A percentile compares a stretch with the other conserved stretches of the same genome.
These are phyloP conservation scores for Caerostris darwini DNA, from an alignment of 1,140 invertebrate genomes.

Conservation along the genomic window DNA sequence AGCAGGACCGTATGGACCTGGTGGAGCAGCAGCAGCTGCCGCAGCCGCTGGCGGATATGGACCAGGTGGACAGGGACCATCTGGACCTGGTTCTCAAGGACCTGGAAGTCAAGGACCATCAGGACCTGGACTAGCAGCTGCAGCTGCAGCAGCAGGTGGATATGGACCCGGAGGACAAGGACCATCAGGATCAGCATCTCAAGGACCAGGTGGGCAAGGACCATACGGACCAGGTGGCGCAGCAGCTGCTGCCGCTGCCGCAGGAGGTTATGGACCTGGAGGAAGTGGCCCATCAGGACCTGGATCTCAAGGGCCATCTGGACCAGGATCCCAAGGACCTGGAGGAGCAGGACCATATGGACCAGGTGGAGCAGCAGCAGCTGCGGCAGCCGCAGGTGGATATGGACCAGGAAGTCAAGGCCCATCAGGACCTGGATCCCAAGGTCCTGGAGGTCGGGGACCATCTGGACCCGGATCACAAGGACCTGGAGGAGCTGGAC, in stretches of 20 bases:
- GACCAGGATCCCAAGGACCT: not conserved
- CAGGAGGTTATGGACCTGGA: not conserved
- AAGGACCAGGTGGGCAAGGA: not conserved
- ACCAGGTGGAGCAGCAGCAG: not conserved
- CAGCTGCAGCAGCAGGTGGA: not conserved
- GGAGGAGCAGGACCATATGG: no score
- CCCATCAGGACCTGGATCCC: not conserved
- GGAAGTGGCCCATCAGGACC: not conserved
- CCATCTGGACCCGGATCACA: not conserved
- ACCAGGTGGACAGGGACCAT: no score
- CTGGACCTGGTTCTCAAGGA: not conserved
- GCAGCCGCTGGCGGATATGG: no score
- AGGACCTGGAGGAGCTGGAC: not conserved
- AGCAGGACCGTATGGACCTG: no score
- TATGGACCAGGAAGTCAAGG: not conserved
- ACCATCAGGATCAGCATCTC: not conserved
- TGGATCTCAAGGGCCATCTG: not conserved
- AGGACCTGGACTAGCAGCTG: not conserved
- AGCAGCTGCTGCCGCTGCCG: not conserved
- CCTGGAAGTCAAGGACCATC: conserved; percentile 5
- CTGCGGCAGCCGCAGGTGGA: not conserved
- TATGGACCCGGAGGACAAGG: not conserved
- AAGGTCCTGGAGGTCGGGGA: not conserved
- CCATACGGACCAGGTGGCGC: not conserved
- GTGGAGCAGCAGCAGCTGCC: no score